Evolutionary conservation across 2,797 vertebrate species (phyloP).

Genomic region (Clarias platycephalus): DNA sequence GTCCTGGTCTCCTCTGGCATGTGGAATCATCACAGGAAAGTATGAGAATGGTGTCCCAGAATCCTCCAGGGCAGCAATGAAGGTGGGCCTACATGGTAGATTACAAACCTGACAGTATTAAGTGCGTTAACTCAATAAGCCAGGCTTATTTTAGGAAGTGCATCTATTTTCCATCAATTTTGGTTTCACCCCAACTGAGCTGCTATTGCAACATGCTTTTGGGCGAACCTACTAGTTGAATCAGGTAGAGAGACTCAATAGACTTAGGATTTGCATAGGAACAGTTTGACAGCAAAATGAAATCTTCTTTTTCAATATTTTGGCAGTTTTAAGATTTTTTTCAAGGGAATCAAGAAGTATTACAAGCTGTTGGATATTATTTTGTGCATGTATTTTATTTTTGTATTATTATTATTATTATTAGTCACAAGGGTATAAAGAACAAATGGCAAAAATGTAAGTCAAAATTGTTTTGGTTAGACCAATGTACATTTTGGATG

Average conservation of each 20-base stretch:
- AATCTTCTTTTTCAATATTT: too few relatives aligned
- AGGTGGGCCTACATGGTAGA: slow-evolving; percentile 72
- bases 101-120: not conserved
- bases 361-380: too few relatives aligned
- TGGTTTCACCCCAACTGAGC: not conserved
- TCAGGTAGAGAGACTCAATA: not conserved
- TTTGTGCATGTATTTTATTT: too few relatives aligned
- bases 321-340: too few relatives aligned
- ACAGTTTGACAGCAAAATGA: too few relatives aligned
- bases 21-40: slow-evolving; percentile 98
- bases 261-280: not conserved
- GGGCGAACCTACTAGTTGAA: not conserved
- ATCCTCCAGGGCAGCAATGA: slow-evolving; percentile 90
- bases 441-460: too few relatives aligned
- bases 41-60: slow-evolving; percentile 95
- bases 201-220: not conserved
- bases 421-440: too few relatives aligned
- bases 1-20: slow-evolving; percentile 97
- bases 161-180: not conserved
- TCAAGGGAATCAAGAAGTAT: too few relatives aligned
- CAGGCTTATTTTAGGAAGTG: not conserved
- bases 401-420: too few relatives aligned
- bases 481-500: too few relatives aligned
- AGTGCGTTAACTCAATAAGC: not conserved
- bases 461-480: too few relatives aligned